phyloP scores from a whole-genome alignment of 1,140 invertebrate species.

The Tachypleus tridentatus region DNA sequence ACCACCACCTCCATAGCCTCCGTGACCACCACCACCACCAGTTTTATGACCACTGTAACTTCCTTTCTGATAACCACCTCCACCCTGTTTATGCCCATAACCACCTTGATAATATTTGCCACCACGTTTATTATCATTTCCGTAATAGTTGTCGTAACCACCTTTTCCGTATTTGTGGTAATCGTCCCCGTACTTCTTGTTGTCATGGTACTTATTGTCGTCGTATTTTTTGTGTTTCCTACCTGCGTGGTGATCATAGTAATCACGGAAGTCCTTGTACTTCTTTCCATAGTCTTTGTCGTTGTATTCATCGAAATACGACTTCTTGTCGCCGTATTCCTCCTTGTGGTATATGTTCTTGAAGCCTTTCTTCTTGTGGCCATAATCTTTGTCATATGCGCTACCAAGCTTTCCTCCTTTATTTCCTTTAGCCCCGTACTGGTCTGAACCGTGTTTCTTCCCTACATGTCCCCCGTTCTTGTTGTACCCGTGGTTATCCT shows the following conservation, averaged over 20 bases:
- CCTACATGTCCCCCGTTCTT: not conserved
- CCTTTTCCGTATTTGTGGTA: slow-evolving; percentile 11
- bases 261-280: slow-evolving; percentile 9
- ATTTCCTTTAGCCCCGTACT: slow-evolving; percentile 10
- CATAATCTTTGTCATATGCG: slow-evolving; percentile 3
- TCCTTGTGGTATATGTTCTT: slow-evolving; percentile 23
- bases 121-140: not conserved
- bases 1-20: too few relatives aligned
- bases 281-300: slow-evolving; percentile 20
- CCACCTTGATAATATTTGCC: too few relatives aligned
- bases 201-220: slow-evolving; percentile 10
- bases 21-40: slow-evolving; percentile 4
- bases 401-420: slow-evolving; percentile 8
- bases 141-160: slow-evolving; percentile 5
- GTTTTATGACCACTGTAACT: slow-evolving; percentile 12
- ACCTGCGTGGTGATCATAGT: slow-evolving; percentile 5
- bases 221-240: slow-evolving; percentile 8
- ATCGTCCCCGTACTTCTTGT: slow-evolving; percentile 14
- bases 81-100: slow-evolving; percentile 6
- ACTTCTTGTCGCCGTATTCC: slow-evolving; percentile 21
- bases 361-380: slow-evolving; percentile 12
- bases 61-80: slow-evolving; percentile 4
- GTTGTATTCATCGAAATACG: slow-evolving; percentile 19
- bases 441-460: slow-evolving; percentile 4
- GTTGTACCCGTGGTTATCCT: not conserved